phyloP scores from a whole-genome alignment of 1,140 invertebrate species.

The Xylocopa sonorina region DNA sequence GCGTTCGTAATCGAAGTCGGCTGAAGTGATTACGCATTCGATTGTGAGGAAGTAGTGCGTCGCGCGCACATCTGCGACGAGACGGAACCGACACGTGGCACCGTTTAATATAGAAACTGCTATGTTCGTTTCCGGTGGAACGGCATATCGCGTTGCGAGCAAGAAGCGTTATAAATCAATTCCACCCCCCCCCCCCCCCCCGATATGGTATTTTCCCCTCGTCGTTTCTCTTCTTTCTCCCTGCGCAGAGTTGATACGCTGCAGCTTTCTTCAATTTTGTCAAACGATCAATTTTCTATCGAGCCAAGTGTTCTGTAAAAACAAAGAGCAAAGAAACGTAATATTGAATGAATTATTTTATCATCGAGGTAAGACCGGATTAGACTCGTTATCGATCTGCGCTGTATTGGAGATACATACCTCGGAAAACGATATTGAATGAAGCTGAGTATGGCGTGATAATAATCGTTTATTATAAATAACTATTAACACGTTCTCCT shows the following conservation, averaged over 20 bases:
- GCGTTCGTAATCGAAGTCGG: neutral
- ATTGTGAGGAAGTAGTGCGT: constrained; percentile 17
- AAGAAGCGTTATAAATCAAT: constrained; percentile 21
- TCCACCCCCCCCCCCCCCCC: neutral
- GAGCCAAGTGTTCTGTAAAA: too few relatives aligned
- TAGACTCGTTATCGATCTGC: too few relatives aligned
- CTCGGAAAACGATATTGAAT: neutral
- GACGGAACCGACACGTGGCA: neutral
- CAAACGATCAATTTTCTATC: too few relatives aligned
- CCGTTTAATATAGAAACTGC: constrained; percentile 11
- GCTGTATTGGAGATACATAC: too few relatives aligned
- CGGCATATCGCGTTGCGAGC: neutral
- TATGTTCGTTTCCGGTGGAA: constrained; percentile 6
- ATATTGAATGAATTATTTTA: too few relatives aligned
- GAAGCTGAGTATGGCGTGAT: constrained; percentile 49
- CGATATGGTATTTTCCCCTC: too few relatives aligned
- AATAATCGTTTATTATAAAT: constrained; percentile 78
- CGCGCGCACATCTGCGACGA: constrained; percentile 2
- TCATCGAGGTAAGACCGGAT: too few relatives aligned
- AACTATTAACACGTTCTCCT: constrained; percentile 74
- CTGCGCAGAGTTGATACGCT: too few relatives aligned
- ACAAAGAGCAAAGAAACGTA: too few relatives aligned
- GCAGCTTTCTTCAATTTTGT: too few relatives aligned
- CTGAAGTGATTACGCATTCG: constrained; percentile 32
- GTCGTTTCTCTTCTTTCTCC: neutral